Evolutionary conservation across 2,888 invertebrate genomes (phyloP).

Genomic region (Leuctra nigra): DNA sequence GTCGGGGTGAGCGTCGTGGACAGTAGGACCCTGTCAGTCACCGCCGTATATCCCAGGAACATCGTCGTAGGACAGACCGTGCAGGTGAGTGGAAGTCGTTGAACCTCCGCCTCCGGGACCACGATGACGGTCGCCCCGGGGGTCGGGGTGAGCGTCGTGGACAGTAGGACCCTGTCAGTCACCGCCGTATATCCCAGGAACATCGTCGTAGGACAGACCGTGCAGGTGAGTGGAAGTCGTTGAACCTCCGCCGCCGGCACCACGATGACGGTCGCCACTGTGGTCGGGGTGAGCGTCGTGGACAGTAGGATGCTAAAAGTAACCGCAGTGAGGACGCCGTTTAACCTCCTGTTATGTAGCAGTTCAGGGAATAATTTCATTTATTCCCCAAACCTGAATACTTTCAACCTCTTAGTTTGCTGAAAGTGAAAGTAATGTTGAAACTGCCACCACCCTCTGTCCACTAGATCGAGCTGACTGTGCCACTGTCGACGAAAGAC

Average conservation of each 20-base stretch:
- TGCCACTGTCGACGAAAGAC: constrained; percentile 17
- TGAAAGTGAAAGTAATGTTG: no score
- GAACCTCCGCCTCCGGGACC: neutral
- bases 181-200: neutral
- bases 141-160: constrained; percentile 18
- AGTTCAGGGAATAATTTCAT: no score
- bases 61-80: constrained; percentile 12
- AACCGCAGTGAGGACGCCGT: no score
- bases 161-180: constrained; percentile 19
- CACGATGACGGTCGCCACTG: neutral
- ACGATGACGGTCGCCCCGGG: constrained; percentile 3
- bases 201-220: constrained; percentile 7
- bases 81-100: constrained; percentile 20
- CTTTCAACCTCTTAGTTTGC: no score
- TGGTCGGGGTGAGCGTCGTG: constrained; percentile 14
- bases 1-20: constrained; percentile 19
- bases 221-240: constrained; percentile 21
- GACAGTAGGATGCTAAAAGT: constrained; percentile 19
- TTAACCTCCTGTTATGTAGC: no score
- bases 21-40: constrained; percentile 19
- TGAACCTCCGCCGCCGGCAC: no score
- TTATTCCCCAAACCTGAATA: no score
- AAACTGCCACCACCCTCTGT: no score
- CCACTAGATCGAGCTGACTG: constrained; percentile 17
- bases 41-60: neutral